phyloP scores from a whole-genome alignment of 2,113 vertebrate species.

The Pseudopipra pipra region DNA sequence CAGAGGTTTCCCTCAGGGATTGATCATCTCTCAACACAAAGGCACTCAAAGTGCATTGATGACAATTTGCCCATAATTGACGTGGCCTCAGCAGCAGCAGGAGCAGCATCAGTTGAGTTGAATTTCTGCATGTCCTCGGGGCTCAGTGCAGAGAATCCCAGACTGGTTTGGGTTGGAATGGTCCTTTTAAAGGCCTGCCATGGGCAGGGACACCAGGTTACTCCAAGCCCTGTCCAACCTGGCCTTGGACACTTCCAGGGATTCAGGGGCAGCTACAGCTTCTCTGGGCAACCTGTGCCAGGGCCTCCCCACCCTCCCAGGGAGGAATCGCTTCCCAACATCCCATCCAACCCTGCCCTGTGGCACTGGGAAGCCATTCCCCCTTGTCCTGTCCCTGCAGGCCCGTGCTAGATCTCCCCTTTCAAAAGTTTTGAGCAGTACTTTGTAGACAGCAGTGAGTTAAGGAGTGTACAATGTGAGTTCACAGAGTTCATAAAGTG shows the following conservation, averaged over 20 bases:
- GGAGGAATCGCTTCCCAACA: fast-evolving
- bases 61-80: not conserved
- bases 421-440: not conserved
- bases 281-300: not conserved
- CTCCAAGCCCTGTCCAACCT: fast-evolving
- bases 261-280: not conserved
- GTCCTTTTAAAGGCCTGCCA: not conserved
- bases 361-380: not conserved
- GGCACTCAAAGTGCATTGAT: not conserved
- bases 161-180: not conserved
- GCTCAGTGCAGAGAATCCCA: not conserved
- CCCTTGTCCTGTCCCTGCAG: not conserved
- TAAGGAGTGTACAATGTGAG: not conserved
- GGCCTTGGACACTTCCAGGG: not conserved
- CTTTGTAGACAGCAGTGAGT: not conserved
- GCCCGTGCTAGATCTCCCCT: not conserved
- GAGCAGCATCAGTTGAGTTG: fast-evolving
- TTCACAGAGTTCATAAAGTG: not conserved
- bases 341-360: not conserved
- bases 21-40: not conserved
- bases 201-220: fast-evolving
- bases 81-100: fast-evolving
- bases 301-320: fast-evolving
- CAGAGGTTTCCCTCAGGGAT: not conserved
- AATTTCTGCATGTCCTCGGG: not conserved